Evolutionary conservation across 2,888 invertebrate species (phyloP).

Genomic region (Cyaniris semiargus): DNA sequence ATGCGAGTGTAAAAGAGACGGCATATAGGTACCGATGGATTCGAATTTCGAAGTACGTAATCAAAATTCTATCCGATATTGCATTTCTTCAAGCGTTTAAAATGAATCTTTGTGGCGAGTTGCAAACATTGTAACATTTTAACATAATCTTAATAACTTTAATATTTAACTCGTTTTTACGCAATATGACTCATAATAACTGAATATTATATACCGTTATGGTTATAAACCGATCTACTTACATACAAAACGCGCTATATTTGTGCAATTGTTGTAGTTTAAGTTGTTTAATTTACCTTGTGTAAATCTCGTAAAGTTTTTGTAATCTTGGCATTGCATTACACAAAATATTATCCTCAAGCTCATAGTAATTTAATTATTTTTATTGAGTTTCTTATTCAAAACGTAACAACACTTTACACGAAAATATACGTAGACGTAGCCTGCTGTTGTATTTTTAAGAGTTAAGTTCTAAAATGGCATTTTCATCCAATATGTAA

Average conservation of each 20-base stretch:
- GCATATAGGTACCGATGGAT: no score
- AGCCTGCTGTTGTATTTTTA: no score
- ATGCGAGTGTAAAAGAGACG: no score
- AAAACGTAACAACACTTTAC: no score
- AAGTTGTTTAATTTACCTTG: not conserved
- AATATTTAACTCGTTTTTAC: not conserved
- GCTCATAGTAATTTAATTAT: not conserved
- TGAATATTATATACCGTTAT: conserved; percentile 5
- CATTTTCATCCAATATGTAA: no score
- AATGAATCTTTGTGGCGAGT: not conserved
- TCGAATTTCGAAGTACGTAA: no score
- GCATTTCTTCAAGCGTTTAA: not conserved
- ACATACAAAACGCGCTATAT: not conserved
- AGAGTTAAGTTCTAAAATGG: no score
- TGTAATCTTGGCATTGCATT: not conserved
- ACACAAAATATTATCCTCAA: not conserved
- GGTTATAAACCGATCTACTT: conserved; percentile 1
- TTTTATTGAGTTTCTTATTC: no score
- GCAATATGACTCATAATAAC: conserved; percentile 8
- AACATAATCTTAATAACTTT: not conserved
- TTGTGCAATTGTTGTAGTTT: conserved; percentile 3
- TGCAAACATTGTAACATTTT: not conserved
- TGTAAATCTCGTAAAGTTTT: not conserved
- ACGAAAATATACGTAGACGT: not conserved
- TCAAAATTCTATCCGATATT: not conserved